phyloP scores from a whole-genome alignment of 2,888 invertebrate species.

The Harpagoxenus sublaevis region DNA sequence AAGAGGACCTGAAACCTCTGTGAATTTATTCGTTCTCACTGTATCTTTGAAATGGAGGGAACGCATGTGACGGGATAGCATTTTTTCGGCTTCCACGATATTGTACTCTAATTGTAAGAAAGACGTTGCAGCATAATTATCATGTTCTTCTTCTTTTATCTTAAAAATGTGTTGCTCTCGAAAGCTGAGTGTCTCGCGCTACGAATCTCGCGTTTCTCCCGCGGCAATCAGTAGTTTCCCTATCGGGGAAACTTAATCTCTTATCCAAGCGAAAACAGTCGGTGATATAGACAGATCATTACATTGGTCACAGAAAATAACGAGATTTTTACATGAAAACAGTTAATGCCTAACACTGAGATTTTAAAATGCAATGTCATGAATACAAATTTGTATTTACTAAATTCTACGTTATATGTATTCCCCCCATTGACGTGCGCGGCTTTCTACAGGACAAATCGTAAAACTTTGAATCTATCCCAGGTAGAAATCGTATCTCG shows the following conservation, averaged over 20 bases:
- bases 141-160: not conserved
- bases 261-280: not conserved
- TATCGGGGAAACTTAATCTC: not conserved
- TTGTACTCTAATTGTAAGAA: conserved; percentile 7
- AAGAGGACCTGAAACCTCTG: conserved; percentile 53
- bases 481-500: too few relatives aligned
- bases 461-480: conserved; percentile 36
- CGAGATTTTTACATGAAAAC: not conserved
- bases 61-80: not conserved
- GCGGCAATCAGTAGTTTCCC: not conserved
- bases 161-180: not conserved
- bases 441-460: conserved; percentile 17
- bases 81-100: conserved; percentile 5
- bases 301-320: conserved; percentile 14
- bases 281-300: not conserved
- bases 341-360: conserved; percentile 1
- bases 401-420: not conserved
- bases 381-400: conserved; percentile 41
- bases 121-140: not conserved
- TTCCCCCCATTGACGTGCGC: not conserved
- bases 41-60: conserved; percentile 38
- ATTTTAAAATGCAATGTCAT: conserved; percentile 18
- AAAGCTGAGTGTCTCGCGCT: not conserved
- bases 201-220: not conserved
- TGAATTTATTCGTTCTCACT: conserved; percentile 68